Evolutionary conservation across 2,113 vertebrate genomes (phyloP).

Genomic region (Leuciscus idus): DNA sequence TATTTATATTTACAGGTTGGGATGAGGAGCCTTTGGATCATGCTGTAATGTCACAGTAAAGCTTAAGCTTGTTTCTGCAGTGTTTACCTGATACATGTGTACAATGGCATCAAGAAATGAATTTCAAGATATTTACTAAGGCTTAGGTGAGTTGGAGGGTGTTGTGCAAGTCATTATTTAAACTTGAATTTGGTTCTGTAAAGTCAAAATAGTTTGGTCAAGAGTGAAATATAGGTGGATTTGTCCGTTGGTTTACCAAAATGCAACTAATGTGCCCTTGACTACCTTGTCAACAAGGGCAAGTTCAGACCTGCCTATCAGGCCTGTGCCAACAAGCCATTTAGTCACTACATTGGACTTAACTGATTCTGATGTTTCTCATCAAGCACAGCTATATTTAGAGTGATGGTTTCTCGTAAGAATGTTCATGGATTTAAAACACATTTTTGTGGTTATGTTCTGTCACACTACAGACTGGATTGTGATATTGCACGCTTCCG

Average conservation of each 20-base stretch:
- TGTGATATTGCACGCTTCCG: constrained; percentile 9
- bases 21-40: constrained; percentile 69
- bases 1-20: constrained; percentile 58
- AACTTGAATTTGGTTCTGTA: not conserved
- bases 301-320: constrained; percentile 48
- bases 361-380: not conserved
- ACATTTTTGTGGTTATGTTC: not conserved
- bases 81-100: constrained; percentile 28
- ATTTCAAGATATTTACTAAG: constrained; percentile 33
- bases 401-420: not conserved
- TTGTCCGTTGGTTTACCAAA: constrained; percentile 17
- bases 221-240: constrained; percentile 5
- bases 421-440: constrained; percentile 8
- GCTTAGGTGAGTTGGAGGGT: constrained; percentile 52
- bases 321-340: constrained; percentile 51
- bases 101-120: constrained; percentile 42
- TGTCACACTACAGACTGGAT: not conserved
- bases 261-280: constrained; percentile 14
- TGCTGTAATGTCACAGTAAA: constrained; percentile 67
- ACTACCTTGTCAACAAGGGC: constrained; percentile 37
- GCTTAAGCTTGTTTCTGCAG: not conserved
- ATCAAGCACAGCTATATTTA: constrained; percentile 2
- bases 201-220: not conserved
- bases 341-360: not conserved
- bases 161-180: not conserved